phyloP scores from a whole-genome alignment of 1,140 invertebrate species.

The Zaprionus kolodkinae region DNA sequence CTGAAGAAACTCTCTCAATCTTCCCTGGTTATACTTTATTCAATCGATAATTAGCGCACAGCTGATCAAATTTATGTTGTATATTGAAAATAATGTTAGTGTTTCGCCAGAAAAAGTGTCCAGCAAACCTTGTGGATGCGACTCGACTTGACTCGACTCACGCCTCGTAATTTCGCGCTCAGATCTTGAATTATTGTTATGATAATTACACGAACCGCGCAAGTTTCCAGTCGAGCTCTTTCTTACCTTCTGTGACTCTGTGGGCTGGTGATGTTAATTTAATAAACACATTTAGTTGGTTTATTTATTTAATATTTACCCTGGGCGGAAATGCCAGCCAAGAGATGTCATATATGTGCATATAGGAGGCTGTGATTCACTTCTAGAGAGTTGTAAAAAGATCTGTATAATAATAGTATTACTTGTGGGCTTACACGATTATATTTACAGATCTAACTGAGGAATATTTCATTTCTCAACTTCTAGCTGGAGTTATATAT shows the following conservation, averaged over 20 bases:
- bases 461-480: too few relatives aligned
- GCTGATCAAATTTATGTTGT: constrained; percentile 68
- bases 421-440: too few relatives aligned
- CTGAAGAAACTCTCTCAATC: not conserved
- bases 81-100: constrained; percentile 79
- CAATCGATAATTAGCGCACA: constrained; percentile 74
- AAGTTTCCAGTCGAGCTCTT: not conserved
- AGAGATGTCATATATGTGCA: not conserved
- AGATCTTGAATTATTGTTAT: constrained; percentile 79
- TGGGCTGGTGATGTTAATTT: constrained; percentile 68
- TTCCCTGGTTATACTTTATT: constrained; percentile 63
- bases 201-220: constrained; percentile 61
- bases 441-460: too few relatives aligned
- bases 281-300: constrained; percentile 76
- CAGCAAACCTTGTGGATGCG: constrained; percentile 17
- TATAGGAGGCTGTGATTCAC: constrained; percentile 20
- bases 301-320: constrained; percentile 67
- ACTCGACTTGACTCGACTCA: not conserved
- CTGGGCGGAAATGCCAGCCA: constrained; percentile 58
- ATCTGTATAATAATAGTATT: not conserved
- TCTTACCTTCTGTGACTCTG: constrained; percentile 25
- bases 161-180: constrained; percentile 53
- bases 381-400: not conserved
- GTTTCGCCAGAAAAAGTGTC: constrained; percentile 68
- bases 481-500: too few relatives aligned